Evolutionary conservation across 2,888 invertebrate genomes (phyloP).

Genomic region (Molorchus minor): DNA sequence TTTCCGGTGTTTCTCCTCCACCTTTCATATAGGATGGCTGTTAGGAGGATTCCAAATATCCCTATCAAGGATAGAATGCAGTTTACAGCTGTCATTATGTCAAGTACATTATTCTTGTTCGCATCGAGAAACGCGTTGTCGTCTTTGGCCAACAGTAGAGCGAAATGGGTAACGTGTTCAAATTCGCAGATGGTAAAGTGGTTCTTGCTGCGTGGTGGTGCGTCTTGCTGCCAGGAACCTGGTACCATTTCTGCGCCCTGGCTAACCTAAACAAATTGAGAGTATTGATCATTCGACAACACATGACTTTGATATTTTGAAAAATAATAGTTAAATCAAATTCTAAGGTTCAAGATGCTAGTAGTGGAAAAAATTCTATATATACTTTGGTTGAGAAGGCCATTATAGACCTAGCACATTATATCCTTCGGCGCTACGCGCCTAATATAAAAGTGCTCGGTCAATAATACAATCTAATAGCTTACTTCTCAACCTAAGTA

Average conservation of each 20-base stretch:
- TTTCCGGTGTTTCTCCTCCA: conserved; percentile 66
- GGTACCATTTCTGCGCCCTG: conserved; percentile 26
- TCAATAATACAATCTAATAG: no score
- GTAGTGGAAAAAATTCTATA: no score
- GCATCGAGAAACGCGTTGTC: conserved; percentile 49
- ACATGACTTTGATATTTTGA: no score
- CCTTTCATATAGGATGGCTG: conserved; percentile 67
- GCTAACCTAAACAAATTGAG: neutral
- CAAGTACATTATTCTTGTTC: conserved; percentile 47
- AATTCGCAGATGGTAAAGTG: conserved; percentile 64
- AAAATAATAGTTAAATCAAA: no score
- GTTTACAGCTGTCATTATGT: conserved; percentile 65
- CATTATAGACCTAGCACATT: no score
- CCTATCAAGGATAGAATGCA: conserved; percentile 66
- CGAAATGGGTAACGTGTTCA: conserved; percentile 69
- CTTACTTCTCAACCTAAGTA: no score
- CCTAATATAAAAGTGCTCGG: no score
- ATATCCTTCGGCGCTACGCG: no score
- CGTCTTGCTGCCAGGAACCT: conserved; percentile 62
- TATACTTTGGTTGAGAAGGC: no score
- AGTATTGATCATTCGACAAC: no score
- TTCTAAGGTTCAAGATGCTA: no score
- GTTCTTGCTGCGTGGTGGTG: conserved; percentile 4
- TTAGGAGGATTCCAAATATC: conserved; percentile 63
- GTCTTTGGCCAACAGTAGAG: conserved; percentile 63